A percentile compares a stretch with the other conserved stretches of the same genome.
These are phyloP conservation scores for Motacilla alba DNA, from an alignment of 2,113 vertebrate species.

Conservation along the genomic window DNA sequence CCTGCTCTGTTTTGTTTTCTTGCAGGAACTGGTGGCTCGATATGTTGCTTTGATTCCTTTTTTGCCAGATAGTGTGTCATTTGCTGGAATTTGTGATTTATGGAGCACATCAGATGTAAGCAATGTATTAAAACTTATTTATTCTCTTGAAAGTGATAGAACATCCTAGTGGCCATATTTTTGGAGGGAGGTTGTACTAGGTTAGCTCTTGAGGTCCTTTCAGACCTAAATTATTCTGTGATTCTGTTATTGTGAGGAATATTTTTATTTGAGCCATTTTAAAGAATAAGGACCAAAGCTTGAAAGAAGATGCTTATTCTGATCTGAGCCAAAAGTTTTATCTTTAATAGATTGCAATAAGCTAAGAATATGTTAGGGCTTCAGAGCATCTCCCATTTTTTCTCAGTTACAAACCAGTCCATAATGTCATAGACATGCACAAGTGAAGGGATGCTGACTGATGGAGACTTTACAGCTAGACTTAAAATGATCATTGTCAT, in stretches of 20 bases:
- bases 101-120: conserved; percentile 97
- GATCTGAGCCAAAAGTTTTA: not conserved
- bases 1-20: not conserved
- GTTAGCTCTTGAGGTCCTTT: not conserved
- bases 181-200: not conserved
- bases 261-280: not conserved
- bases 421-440: not conserved
- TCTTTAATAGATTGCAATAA: not conserved
- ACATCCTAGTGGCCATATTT: not conserved
- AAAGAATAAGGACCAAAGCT: not conserved
- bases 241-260: not conserved
- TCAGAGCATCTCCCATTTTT: not conserved
- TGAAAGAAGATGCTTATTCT: not conserved
- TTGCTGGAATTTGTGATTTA: conserved; percentile 87
- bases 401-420: not conserved
- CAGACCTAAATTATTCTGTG: not conserved
- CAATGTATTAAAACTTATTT: not conserved
- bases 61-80: conserved; percentile 88
- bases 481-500: not conserved
- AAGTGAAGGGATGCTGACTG: not conserved
- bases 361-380: not conserved
- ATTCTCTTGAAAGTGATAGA: not conserved
- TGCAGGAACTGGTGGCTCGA: conserved; percentile 84
- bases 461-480: not conserved
- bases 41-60: conserved; percentile 93